A percentile compares a stretch with the other conserved stretches of the same genome.
Conservation (phyloP, 2,113 vertebrate species). For the Noctilio leporinus region DNA sequence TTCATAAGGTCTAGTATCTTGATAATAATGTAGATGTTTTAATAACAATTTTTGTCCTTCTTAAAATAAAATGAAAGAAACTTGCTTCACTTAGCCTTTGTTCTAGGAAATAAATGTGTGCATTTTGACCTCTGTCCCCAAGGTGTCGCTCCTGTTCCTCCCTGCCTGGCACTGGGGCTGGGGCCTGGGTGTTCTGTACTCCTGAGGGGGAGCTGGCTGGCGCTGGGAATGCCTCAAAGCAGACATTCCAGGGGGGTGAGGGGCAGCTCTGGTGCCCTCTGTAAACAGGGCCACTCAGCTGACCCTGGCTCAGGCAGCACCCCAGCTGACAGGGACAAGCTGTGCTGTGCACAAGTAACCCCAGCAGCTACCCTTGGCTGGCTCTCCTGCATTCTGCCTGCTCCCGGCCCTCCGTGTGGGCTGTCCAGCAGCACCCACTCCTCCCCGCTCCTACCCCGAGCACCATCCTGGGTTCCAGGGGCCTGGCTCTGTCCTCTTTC, state of each 20-base stretch:
- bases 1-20: conserved; percentile 84
- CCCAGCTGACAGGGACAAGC: neutral
- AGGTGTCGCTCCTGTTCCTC: conserved; percentile 41
- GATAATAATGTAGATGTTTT: conserved; percentile 86
- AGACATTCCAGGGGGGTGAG: conserved; percentile 3
- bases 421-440: neutral
- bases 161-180: neutral
- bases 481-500: neutral
- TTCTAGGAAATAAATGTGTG: conserved; percentile 82
- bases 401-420: rapidly evolving
- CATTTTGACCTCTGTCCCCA: conserved; percentile 75
- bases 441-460: neutral
- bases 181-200: neutral
- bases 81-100: conserved; percentile 82
- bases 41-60: conserved; percentile 83
- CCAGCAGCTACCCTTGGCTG: neutral
- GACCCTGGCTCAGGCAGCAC: neutral
- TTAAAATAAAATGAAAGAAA: conserved; percentile 79
- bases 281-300: neutral
- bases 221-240: neutral
- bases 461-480: neutral
- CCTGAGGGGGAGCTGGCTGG: neutral
- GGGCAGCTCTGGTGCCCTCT: neutral
- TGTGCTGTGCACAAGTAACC: neutral
- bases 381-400: neutral